Evolutionary conservation across 1,140 invertebrate species (phyloP).

Genomic region (Drosophila dunni): DNA sequence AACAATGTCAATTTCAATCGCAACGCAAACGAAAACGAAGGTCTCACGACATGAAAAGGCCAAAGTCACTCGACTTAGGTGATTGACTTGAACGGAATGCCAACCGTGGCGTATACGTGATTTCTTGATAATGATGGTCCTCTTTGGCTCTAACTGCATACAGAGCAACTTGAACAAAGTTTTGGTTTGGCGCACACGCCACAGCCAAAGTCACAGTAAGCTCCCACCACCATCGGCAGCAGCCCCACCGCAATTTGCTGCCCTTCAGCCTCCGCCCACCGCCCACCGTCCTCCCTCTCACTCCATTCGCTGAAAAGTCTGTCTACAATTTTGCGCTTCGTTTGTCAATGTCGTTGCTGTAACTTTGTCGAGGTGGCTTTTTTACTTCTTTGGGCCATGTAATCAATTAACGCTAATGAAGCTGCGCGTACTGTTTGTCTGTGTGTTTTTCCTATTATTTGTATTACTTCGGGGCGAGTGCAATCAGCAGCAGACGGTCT

Average conservation of each 20-base stretch:
- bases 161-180: constrained; percentile 40
- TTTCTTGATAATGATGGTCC: constrained; percentile 65
- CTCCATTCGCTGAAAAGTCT: constrained; percentile 4
- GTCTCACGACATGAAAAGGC: constrained; percentile 71
- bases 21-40: constrained; percentile 59
- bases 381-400: constrained; percentile 65
- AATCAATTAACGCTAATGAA: constrained; percentile 83
- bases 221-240: no score
- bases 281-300: neutral
- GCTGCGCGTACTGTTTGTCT: constrained; percentile 45
- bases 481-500: constrained; percentile 45
- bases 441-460: constrained; percentile 46
- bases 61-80: constrained; percentile 69
- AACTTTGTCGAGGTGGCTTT: constrained; percentile 50
- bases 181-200: constrained; percentile 12
- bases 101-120: constrained; percentile 69
- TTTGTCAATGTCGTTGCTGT: constrained; percentile 71
- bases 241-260: neutral
- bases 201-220: neutral
- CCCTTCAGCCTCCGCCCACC: neutral
- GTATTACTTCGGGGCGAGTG: constrained; percentile 31
- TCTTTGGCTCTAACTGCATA: constrained; percentile 16
- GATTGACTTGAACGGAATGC: constrained; percentile 63
- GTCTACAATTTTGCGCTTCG: constrained; percentile 74
- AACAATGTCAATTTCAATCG: constrained; percentile 76